Evolutionary conservation across 2,797 vertebrate species (phyloP).

Genomic region (Cuculus canorus): DNA sequence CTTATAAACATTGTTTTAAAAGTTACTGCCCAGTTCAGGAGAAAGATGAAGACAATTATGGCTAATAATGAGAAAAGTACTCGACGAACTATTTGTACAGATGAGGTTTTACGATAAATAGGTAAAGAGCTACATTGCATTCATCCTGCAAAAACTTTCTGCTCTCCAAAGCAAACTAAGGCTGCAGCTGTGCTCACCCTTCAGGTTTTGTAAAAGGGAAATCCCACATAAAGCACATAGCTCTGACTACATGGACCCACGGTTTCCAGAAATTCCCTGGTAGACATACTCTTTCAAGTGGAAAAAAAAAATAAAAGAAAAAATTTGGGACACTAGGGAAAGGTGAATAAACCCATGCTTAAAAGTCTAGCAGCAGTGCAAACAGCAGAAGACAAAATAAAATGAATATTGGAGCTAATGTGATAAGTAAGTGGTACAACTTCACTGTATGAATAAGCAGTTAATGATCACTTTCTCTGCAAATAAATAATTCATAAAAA

Average conservation of each 20-base stretch:
- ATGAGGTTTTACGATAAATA: not conserved
- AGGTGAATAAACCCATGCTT: not conserved
- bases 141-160: not conserved
- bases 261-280: not conserved
- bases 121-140: not conserved
- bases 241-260: not conserved
- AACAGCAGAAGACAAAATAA: not conserved
- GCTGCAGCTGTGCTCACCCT: not conserved
- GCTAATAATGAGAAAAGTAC: not conserved
- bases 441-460: not conserved
- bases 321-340: not conserved
- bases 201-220: not conserved
- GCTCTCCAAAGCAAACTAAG: not conserved
- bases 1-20: not conserved
- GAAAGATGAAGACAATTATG: not conserved
- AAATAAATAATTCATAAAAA: not conserved
- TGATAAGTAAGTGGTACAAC: not conserved
- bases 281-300: not conserved
- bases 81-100: not conserved
- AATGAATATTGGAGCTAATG: not conserved
- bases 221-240: not conserved
- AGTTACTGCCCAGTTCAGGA: not conserved
- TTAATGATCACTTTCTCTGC: not conserved
- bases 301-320: not conserved
- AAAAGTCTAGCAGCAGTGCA: not conserved